phyloP scores from a whole-genome alignment of 2,797 vertebrate genomes.

The Myiotriccus ornatus region DNA sequence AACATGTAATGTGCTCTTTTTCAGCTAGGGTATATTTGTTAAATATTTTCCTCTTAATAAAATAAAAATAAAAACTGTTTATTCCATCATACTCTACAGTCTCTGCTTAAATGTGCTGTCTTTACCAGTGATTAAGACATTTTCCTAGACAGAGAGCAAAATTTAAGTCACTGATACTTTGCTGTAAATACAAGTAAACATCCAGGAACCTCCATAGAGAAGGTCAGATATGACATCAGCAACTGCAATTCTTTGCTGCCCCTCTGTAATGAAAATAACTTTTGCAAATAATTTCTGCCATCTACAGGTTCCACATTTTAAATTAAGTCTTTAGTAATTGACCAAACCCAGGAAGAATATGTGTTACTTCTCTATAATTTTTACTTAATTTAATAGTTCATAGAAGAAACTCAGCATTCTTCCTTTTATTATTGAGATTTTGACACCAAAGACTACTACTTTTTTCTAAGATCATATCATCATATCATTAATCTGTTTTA shows the following conservation, averaged over 20 bases:
- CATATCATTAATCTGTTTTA: not conserved
- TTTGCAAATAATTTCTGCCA: not conserved
- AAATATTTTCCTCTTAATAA: not conserved
- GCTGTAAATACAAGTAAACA: not conserved
- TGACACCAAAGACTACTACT: not conserved
- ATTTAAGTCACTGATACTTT: not conserved
- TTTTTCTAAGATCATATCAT: not conserved
- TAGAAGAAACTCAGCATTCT: not conserved
- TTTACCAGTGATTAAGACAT: not conserved
- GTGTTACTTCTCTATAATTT: not conserved
- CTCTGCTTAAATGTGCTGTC: not conserved
- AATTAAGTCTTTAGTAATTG: not conserved
- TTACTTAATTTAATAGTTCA: not conserved
- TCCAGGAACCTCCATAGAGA: not conserved
- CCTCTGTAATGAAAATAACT: not conserved
- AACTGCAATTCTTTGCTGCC: not conserved
- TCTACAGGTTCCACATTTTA: not conserved
- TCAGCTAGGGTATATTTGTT: not conserved
- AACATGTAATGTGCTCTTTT: not conserved
- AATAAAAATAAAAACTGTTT: not conserved
- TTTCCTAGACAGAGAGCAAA: not conserved
- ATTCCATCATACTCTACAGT: not conserved
- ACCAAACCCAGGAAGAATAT: not conserved
- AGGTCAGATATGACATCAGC: not conserved
- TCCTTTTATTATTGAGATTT: not conserved